phyloP scores from a whole-genome alignment of 2,797 vertebrate species.

The Pteropus rufus region DNA sequence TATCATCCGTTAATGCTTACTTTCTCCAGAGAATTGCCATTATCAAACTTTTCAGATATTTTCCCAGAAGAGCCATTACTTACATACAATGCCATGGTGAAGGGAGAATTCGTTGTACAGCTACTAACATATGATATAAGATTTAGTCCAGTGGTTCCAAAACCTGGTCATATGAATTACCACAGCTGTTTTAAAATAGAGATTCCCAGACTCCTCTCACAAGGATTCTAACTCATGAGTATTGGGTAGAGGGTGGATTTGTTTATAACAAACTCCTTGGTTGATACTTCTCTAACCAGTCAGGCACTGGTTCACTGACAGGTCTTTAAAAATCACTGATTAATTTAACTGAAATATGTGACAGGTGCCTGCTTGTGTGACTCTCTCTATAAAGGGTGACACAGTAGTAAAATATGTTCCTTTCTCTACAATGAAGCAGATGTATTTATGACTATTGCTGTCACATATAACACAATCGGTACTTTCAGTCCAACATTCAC shows the following conservation, averaged over 20 bases:
- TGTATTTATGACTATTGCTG: background rate
- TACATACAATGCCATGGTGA: background rate
- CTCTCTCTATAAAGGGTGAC: background rate
- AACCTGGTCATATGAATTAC: background rate
- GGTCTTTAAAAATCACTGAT: conserved; percentile 11
- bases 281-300: background rate
- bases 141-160: background rate
- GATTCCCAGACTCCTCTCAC: background rate
- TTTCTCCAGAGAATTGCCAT: background rate
- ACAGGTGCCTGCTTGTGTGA: background rate
- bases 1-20: background rate
- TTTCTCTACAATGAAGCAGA: background rate
- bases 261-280: background rate
- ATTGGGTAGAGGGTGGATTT: background rate
- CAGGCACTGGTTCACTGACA: background rate
- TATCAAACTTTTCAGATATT: background rate
- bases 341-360: background rate
- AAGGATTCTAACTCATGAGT: background rate
- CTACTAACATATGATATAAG: background rate
- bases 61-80: background rate
- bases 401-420: background rate
- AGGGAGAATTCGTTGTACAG: background rate
- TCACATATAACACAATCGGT: background rate
- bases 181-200: background rate
- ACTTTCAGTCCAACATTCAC: background rate